phyloP scores from a whole-genome alignment of 2,113 vertebrate genomes.

The Pterocles burchelli region DNA sequence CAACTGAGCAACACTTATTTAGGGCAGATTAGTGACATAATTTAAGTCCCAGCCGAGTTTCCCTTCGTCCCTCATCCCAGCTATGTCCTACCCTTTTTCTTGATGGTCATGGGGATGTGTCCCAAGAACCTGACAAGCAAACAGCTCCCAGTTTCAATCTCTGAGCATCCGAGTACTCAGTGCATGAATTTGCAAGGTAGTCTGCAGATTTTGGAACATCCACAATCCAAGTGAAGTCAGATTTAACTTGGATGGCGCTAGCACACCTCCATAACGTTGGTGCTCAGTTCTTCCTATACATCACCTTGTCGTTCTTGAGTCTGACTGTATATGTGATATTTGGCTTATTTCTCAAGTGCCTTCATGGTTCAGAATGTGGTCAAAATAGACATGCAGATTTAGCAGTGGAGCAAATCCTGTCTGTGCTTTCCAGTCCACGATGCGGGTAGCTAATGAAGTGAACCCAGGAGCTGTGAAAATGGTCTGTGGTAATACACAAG shows the following conservation, averaged over 20 bases:
- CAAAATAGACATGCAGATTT: background rate
- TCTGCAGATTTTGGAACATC: background rate
- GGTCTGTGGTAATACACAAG: background rate
- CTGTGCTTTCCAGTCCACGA: background rate
- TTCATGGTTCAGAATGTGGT: background rate
- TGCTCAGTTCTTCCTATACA: background rate
- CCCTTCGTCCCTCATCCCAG: background rate
- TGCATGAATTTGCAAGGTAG: background rate
- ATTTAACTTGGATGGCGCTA: background rate
- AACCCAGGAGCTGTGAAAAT: background rate
- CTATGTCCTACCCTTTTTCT: background rate
- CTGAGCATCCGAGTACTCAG: background rate
- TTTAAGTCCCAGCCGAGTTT: background rate
- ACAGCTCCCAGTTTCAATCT: background rate
- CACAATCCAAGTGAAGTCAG: background rate
- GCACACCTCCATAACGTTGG: background rate
- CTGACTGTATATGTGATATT: background rate
- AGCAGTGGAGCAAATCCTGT: background rate
- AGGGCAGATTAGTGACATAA: background rate
- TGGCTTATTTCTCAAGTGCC: background rate
- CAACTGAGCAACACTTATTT: background rate
- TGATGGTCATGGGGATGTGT: background rate
- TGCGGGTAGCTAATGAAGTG: rapidly evolving
- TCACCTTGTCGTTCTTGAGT: background rate
- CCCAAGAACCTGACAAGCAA: background rate